Conservation (phyloP, 1,140 invertebrate genomes). For the Chelonus insularis region DNA sequence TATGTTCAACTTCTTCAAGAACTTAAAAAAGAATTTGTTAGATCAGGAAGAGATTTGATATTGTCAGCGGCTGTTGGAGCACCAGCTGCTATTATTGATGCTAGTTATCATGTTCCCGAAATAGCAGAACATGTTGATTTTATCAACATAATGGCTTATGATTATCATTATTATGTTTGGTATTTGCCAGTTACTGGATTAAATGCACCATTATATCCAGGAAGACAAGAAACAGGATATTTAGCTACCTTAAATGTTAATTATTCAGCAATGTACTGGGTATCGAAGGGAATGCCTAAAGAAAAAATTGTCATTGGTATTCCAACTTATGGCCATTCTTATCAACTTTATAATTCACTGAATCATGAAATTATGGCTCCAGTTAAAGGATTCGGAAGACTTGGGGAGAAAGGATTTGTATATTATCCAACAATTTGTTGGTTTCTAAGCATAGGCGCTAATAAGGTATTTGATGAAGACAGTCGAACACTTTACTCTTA, state of each 20-base stretch:
- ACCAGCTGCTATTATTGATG: conserved; percentile 70
- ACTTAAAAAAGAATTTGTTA: conserved; percentile 67
- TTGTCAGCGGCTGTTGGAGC: conserved; percentile 78
- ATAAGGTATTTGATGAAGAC: conserved; percentile 66
- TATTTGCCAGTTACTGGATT: conserved; percentile 80
- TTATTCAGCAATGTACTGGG: conserved; percentile 81
- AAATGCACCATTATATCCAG: conserved; percentile 77
- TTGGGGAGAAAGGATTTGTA: conserved; percentile 73
- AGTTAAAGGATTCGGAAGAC: conserved; percentile 66
- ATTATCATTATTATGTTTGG: conserved; percentile 79
- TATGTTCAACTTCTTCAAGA: conserved; percentile 74
- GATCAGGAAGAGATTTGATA: conserved; percentile 63
- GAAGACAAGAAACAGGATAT: conserved; percentile 65
- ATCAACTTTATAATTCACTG: conserved; percentile 67
- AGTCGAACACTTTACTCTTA: conserved; percentile 80
- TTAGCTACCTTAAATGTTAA: conserved; percentile 79
- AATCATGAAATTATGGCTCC: conserved; percentile 73
- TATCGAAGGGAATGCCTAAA: conserved; percentile 75
- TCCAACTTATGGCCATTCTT: conserved; percentile 88
- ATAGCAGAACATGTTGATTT: conserved; percentile 80
- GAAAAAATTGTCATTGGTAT: conserved; percentile 86
- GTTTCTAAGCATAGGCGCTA: conserved; percentile 64
- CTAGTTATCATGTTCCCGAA: conserved; percentile 74
- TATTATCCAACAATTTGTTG: conserved; percentile 70
- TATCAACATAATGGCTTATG: conserved; percentile 88